Evolutionary conservation across 2,113 vertebrate genomes (phyloP).

Genomic region (Sylvietta virens): DNA sequence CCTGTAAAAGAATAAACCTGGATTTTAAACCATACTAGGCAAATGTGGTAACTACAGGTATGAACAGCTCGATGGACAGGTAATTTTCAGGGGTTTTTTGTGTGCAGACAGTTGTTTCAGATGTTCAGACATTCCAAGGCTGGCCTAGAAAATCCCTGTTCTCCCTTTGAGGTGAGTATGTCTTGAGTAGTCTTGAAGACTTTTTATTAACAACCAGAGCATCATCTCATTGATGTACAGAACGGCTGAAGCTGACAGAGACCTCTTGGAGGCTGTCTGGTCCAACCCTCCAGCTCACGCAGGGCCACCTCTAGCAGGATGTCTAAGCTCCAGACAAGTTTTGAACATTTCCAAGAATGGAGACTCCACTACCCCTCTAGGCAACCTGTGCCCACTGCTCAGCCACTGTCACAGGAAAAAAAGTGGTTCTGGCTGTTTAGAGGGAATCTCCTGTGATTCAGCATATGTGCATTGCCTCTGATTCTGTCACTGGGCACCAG

Average conservation of each 20-base stretch:
- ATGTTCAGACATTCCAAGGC: background rate
- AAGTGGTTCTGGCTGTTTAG: background rate
- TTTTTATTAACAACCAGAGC: background rate
- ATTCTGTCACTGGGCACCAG: background rate
- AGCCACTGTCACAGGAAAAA: background rate
- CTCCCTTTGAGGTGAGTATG: background rate
- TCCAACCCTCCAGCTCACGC: background rate
- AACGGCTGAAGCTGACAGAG: background rate
- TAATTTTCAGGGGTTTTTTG: background rate
- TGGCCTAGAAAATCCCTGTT: background rate
- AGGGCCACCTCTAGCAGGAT: background rate
- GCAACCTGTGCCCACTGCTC: background rate
- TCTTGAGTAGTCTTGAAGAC: background rate
- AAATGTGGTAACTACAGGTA: background rate
- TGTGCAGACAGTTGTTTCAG: background rate
- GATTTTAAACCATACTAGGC: background rate
- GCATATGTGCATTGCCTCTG: background rate
- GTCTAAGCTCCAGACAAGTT: background rate
- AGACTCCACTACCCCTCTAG: background rate
- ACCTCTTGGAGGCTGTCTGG: background rate
- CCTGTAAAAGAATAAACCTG: conserved; percentile 73
- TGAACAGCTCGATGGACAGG: background rate
- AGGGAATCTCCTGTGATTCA: background rate
- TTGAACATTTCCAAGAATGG: background rate
- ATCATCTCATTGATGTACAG: background rate